Base-by-base conservation (phyloP, 2,113 vertebrate genomes). In the Ornithorhynchus anatinus region DNA sequence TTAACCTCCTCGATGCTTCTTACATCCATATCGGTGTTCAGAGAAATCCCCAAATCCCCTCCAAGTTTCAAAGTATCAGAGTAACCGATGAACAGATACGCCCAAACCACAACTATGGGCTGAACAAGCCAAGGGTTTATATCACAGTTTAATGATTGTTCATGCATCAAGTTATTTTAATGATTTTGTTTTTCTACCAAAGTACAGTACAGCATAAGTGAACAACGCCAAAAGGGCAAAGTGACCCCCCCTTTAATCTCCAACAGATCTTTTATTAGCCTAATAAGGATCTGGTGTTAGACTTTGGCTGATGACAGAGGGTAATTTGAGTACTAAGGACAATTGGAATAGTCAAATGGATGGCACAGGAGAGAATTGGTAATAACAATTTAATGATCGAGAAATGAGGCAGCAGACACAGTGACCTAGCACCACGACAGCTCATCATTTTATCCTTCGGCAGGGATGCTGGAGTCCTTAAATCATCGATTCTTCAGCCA, bases 241-340 rank as follows among this genome's bases (percentile, higher is more conserved):
- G 37, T 91, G 93, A 93, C 92, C 89, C 76, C 89, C 76, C 68
- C 84, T 83, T 86, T 86, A 89, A 89, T 88, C 76, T 53, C 73
- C 79, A 73, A 81, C 38, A n/a, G 38, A 84, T 85, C 77, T 86
- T 43, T 70, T 79, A 87, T 88, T 89, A 91, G 31, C 89, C 89
- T 90, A 92, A 92, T 89, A 94, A 90, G 90, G 91, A 86, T 81
- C 75, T 89, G 79, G 69, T 42, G 71, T 40, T 52, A 61, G 77
- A 85, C 69, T 86, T 81, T 63, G 81, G 78, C 67, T 89, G 88
- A 87, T 88, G 82, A 67, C 81, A 74, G 48, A 59, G 79, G 77
- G 29, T 88, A 91, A 92, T 91, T 91, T 92, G 88, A 92, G 89
- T 85, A 84, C 84, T 84, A 73, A 53, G 78, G 50, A 86, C 62